A percentile compares a stretch with the other conserved stretches of the same genome.
Conservation (phyloP, 2,113 vertebrate species). For the Glareola pratincola region DNA sequence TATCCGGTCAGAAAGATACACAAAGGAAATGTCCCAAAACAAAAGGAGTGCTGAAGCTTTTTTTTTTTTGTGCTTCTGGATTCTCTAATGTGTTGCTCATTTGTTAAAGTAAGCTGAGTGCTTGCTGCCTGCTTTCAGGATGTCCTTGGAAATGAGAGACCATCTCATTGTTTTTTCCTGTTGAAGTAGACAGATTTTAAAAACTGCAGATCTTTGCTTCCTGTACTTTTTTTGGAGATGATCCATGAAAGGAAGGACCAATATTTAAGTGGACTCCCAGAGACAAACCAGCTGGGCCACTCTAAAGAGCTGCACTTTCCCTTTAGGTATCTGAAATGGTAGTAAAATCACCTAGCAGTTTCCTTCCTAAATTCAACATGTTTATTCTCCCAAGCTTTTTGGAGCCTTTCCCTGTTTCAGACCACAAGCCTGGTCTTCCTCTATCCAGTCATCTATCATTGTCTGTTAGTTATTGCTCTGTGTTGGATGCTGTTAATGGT, state of each 20-base stretch:
- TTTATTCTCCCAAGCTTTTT: not conserved
- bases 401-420: not conserved
- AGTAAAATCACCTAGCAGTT: not conserved
- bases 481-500: not conserved
- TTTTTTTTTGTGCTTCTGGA: not conserved
- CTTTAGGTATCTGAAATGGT: not conserved
- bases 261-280: not conserved
- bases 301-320: not conserved
- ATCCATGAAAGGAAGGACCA: not conserved
- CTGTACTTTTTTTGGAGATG: not conserved
- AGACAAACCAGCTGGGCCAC: not conserved
- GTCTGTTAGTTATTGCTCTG: not conserved
- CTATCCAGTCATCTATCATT: not conserved
- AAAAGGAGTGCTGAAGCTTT: not conserved
- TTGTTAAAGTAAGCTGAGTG: not conserved
- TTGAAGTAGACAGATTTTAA: not conserved
- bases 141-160: not conserved
- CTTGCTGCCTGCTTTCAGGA: not conserved
- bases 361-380: not conserved
- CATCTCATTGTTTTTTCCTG: not conserved
- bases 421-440: not conserved
- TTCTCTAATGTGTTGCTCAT: not conserved
- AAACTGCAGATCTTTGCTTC: not conserved
- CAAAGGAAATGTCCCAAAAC: not conserved
- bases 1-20: no score